Conservation (phyloP, 2,113 vertebrate genomes). For the Cromileptes altivelis region DNA sequence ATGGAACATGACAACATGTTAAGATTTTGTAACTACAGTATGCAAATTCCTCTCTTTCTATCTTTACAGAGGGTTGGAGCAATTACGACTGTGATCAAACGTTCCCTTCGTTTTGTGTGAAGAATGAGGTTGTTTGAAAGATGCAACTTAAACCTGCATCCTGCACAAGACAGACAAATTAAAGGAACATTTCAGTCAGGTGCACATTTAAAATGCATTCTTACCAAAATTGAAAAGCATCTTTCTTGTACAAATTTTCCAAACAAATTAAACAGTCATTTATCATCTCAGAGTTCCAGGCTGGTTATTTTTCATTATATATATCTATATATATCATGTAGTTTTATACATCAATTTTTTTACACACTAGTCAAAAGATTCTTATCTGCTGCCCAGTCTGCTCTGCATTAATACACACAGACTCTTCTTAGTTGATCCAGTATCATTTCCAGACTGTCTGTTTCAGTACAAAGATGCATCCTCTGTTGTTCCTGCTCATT, state of each 20-base stretch:
- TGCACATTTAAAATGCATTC: not conserved
- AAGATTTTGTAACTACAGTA: too few species aligned
- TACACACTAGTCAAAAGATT: not conserved
- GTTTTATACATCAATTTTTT: not conserved
- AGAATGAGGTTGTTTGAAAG: not conserved
- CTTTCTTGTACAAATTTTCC: not conserved
- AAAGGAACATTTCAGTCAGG: not conserved
- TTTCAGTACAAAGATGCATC: too few species aligned
- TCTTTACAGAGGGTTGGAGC: conserved; percentile 28
- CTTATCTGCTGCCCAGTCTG: not conserved
- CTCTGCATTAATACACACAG: not conserved
- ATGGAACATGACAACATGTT: not conserved
- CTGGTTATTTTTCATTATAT: not conserved
- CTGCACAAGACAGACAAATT: not conserved
- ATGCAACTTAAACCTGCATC: not conserved
- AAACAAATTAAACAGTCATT: not conserved
- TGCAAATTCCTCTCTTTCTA: not conserved
- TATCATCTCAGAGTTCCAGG: not conserved
- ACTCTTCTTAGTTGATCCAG: not conserved
- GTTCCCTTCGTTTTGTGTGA: conserved; percentile 12
- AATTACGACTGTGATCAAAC: not conserved
- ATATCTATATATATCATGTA: not conserved
- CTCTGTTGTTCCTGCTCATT: too few species aligned
- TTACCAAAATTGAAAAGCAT: not conserved
- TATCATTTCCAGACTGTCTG: not conserved